phyloP scores from a whole-genome alignment of 2,113 vertebrate genomes.

The Elephantulus edwardii region DNA sequence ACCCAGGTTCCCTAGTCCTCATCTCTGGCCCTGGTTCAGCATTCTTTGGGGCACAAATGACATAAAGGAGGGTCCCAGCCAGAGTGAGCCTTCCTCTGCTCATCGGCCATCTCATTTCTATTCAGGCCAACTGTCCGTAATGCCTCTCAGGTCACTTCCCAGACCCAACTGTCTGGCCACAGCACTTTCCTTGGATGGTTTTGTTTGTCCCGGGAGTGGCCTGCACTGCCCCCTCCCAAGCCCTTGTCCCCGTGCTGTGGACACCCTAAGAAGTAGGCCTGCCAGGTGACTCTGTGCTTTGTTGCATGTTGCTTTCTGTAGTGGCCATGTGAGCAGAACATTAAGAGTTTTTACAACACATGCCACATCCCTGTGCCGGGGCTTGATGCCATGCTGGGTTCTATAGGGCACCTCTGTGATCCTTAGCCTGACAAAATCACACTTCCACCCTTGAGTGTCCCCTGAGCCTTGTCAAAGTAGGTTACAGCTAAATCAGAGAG shows the following conservation, averaged over 20 bases:
- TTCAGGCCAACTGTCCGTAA: rapidly evolving
- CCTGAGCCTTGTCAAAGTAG: neutral
- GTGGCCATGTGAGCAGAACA: rapidly evolving
- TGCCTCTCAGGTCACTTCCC: neutral
- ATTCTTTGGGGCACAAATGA: no score
- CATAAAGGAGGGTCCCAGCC: neutral
- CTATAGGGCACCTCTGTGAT: neutral
- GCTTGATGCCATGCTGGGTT: rapidly evolving
- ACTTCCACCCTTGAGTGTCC: neutral
- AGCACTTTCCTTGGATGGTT: rapidly evolving
- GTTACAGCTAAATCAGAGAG: neutral
- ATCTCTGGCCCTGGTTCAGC: no score
- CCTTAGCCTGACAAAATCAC: neutral
- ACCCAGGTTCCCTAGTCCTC: neutral
- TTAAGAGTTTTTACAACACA: neutral
- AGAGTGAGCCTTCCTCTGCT: neutral
- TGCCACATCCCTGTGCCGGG: neutral
- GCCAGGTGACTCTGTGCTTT: neutral
- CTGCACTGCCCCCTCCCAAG: no score
- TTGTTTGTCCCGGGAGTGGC: rapidly evolving
- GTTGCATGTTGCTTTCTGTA: neutral
- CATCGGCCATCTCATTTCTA: neutral
- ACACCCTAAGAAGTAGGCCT: no score
- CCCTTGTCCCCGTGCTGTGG: neutral
- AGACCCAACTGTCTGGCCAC: neutral